Evolutionary conservation across 1,140 invertebrate species (phyloP).

Genomic region (Papilio glaucus): DNA sequence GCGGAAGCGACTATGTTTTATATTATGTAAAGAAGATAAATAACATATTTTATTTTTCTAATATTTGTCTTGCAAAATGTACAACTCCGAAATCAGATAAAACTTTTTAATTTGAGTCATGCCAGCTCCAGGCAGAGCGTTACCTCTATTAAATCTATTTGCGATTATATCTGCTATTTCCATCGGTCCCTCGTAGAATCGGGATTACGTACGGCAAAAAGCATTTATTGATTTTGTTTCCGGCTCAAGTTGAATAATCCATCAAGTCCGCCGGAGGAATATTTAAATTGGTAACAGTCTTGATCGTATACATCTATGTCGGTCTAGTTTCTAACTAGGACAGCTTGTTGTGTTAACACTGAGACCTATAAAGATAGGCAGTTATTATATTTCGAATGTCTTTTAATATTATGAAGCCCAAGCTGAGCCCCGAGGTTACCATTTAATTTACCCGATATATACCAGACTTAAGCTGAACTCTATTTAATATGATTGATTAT

Average conservation of each 20-base stretch:
- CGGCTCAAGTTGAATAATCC: slow-evolving; percentile 46
- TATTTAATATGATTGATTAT: too few species aligned
- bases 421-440: too few species aligned
- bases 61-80: too few species aligned
- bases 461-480: too few species aligned
- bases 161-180: slow-evolving; percentile 32
- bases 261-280: slow-evolving; percentile 42
- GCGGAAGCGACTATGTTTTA: too few species aligned
- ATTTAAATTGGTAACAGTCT: slow-evolving; percentile 45
- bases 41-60: too few species aligned
- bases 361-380: not conserved
- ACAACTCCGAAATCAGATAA: not conserved
- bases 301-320: not conserved
- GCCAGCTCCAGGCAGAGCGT: too few species aligned
- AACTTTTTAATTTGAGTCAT: not conserved
- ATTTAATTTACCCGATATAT: too few species aligned
- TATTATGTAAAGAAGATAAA: too few species aligned
- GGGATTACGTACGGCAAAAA: slow-evolving; percentile 49
- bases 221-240: slow-evolving; percentile 53
- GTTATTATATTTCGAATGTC: not conserved
- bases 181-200: slow-evolving; percentile 43
- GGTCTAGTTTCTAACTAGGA: slow-evolving; percentile 1
- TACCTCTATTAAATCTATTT: slow-evolving; percentile 39
- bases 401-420: too few species aligned
- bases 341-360: not conserved